These are phyloP conservation scores for Yasuhikotakia modesta DNA, from an alignment of 2,797 vertebrate genomes.

Conservation along the genomic window DNA sequence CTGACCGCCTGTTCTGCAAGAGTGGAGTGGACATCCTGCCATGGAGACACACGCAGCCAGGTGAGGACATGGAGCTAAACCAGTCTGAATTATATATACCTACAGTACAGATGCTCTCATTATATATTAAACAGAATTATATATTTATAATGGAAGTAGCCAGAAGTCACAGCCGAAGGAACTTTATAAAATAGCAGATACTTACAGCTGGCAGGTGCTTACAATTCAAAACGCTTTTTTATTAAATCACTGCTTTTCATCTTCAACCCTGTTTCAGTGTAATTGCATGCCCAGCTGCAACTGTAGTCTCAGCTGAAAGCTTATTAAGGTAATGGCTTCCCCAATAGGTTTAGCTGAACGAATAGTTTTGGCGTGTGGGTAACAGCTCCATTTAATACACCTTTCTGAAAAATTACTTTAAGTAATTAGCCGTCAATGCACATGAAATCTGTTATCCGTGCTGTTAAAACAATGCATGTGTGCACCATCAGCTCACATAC, in stretches of 20 bases:
- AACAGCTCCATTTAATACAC: neutral
- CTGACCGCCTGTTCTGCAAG: conserved; percentile 76
- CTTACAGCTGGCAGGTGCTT: neutral
- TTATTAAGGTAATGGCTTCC: neutral
- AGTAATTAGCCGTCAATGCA: neutral
- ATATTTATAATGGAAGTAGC: too few species aligned
- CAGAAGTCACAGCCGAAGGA: too few species aligned
- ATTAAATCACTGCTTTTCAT: neutral
- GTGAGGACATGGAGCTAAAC: conserved; percentile 49
- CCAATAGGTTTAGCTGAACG: neutral
- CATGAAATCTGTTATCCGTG: neutral
- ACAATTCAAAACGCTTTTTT: neutral
- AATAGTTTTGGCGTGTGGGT: neutral
- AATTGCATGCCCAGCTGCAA: neutral
- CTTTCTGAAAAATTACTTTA: neutral
- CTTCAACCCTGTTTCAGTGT: neutral
- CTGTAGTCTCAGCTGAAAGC: neutral
- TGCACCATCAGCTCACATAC: neutral
- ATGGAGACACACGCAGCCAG: conserved; percentile 70
- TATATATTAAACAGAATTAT: neutral
- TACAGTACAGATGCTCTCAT: too few species aligned
- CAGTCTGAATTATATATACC: too few species aligned
- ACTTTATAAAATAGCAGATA: too few species aligned
- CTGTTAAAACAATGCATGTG: neutral
- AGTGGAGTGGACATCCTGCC: conserved; percentile 75